Percentiles rank a stretch among this genome's conserved stretches.
phyloP scores from a whole-genome alignment of 1,140 invertebrate genomes.

The Drosophila mayri region DNA sequence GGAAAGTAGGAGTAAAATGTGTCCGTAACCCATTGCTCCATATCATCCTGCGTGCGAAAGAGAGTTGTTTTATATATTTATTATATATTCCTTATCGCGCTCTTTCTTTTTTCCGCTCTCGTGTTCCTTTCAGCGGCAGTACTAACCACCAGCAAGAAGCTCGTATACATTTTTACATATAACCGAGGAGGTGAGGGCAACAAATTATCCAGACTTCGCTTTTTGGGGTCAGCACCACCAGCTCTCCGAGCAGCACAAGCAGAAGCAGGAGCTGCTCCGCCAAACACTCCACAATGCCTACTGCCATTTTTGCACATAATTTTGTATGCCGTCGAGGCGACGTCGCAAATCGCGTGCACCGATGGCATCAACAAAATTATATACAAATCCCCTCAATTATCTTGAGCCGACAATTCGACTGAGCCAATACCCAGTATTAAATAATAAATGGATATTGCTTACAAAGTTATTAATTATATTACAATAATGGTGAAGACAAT shows the following conservation, averaged over 20 bases:
- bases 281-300: slow-evolving; percentile 72
- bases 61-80: slow-evolving; percentile 33
- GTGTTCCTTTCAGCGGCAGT: slow-evolving; percentile 58
- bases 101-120: slow-evolving; percentile 19
- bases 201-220: slow-evolving; percentile 61
- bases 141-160: slow-evolving; percentile 83
- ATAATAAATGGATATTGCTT: not conserved
- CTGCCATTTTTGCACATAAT: slow-evolving; percentile 79
- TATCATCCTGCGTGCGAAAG: slow-evolving; percentile 74
- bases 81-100: slow-evolving; percentile 44
- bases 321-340: slow-evolving; percentile 69
- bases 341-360: slow-evolving; percentile 72
- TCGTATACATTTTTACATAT: slow-evolving; percentile 70
- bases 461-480: not conserved
- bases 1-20: slow-evolving; percentile 85
- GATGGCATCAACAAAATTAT: slow-evolving; percentile 74
- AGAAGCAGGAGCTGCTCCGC: slow-evolving; percentile 56
- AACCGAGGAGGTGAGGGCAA: slow-evolving; percentile 13
- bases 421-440: slow-evolving; percentile 11
- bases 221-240: slow-evolving; percentile 73
- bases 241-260: slow-evolving; percentile 23
- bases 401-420: slow-evolving; percentile 4
- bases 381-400: slow-evolving; percentile 49
- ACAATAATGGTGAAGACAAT: not conserved
- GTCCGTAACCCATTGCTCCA: slow-evolving; percentile 85